Conservation (phyloP, 2,113 vertebrate species). For the Crotalus helleri region DNA sequence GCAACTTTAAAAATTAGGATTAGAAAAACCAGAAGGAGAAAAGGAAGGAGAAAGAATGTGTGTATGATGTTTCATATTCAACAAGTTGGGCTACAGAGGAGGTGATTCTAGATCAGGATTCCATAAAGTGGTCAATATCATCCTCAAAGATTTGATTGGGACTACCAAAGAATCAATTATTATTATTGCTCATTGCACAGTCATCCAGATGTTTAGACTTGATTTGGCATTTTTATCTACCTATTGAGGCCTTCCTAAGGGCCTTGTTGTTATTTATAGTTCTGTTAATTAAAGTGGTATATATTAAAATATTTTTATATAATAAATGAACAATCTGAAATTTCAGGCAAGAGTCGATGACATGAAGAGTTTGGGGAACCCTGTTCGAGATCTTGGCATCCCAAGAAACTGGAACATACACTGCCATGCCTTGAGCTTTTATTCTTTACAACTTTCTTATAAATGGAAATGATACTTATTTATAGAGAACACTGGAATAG, state of each 20-base stretch:
- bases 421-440: background rate
- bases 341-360: background rate
- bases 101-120: background rate
- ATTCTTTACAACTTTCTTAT: background rate
- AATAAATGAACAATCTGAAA: background rate
- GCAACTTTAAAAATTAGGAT: background rate
- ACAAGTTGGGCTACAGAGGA: too few species aligned
- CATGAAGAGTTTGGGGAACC: background rate
- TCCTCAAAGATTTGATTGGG: background rate
- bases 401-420: background rate
- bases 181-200: background rate
- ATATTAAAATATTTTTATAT: background rate
- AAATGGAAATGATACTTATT: background rate
- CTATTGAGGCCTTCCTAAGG: background rate
- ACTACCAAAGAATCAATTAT: background rate
- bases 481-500: background rate
- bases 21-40: background rate
- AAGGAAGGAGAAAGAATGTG: background rate
- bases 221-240: background rate
- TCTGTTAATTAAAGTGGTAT: background rate
- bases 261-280: background rate
- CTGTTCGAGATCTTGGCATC: background rate
- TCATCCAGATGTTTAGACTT: background rate
- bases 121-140: background rate
- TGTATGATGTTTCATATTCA: background rate